Conservation (phyloP, 2,113 vertebrate genomes). For the Neomonachus schauinslandi region DNA sequence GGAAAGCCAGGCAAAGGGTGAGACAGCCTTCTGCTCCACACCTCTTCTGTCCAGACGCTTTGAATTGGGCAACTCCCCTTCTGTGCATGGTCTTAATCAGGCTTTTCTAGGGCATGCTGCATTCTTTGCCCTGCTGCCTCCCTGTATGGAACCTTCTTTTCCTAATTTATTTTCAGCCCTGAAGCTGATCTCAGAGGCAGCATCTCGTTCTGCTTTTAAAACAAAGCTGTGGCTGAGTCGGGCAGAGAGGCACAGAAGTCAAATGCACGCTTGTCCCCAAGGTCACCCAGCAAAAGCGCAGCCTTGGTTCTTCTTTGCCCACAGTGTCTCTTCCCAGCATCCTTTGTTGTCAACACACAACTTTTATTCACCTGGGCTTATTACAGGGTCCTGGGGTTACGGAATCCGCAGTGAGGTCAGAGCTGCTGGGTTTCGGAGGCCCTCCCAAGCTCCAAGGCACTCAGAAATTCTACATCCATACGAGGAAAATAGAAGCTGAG, state of each 20-base stretch:
- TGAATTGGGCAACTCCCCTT: background rate
- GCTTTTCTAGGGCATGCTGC: constrained; percentile 44
- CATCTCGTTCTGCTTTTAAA: constrained; percentile 72
- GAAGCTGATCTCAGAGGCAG: constrained; percentile 74
- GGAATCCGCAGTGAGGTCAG: background rate
- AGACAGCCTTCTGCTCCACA: background rate
- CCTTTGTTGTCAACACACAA: constrained; percentile 7
- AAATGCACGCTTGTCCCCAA: background rate
- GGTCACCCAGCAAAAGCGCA: background rate
- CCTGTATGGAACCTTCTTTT: constrained; percentile 38
- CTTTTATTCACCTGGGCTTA: background rate
- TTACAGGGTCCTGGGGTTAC: background rate
- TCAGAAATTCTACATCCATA: constrained; percentile 46
- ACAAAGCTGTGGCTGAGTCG: constrained; percentile 40
- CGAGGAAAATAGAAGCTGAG: background rate
- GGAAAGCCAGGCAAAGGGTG: background rate
- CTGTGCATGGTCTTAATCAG: background rate
- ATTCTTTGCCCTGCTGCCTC: background rate
- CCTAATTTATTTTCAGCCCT: constrained; percentile 78
- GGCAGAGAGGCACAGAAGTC: constrained; percentile 44
- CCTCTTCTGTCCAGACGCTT: background rate
- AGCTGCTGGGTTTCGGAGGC: background rate
- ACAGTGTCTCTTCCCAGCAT: background rate
- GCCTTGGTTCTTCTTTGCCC: background rate
- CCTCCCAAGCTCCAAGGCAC: background rate